These are phyloP conservation scores for Tupiocoris notatus DNA, from an alignment of 2,888 invertebrate genomes.

Conservation along the genomic window DNA sequence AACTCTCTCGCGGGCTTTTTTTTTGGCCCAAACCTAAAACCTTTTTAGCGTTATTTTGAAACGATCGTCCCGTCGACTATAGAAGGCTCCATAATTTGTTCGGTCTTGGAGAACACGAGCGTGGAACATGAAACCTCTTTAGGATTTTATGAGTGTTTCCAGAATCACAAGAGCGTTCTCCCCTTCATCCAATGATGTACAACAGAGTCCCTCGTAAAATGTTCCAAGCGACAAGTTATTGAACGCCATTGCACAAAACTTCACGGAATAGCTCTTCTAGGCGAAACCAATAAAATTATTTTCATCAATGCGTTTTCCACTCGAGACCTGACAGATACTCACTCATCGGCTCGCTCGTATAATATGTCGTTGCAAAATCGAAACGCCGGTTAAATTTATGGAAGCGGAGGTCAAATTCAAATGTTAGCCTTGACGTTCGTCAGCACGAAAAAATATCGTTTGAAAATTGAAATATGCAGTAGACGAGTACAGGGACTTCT, in stretches of 20 bases:
- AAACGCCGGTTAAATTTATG: too few relatives aligned
- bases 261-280: background rate
- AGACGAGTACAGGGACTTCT: too few relatives aligned
- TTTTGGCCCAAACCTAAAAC: background rate
- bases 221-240: background rate
- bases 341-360: background rate
- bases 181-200: background rate
- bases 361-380: background rate
- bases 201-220: background rate
- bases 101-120: background rate
- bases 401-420: too few relatives aligned
- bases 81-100: background rate
- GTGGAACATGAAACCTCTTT: background rate
- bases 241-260: background rate
- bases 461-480: too few relatives aligned
- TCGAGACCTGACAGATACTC: background rate
- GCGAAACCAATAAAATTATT: background rate
- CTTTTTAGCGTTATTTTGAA: background rate
- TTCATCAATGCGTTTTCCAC: background rate
- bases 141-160: background rate
- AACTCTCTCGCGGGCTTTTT: background rate
- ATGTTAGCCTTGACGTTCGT: too few relatives aligned
- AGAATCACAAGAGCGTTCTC: background rate
- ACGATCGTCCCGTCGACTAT: background rate
- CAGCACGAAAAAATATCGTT: too few relatives aligned